A percentile compares a stretch with the other conserved stretches of the same genome.
Evolutionary conservation across 1,140 invertebrate genomes (phyloP).

Genomic region (Linepithema humile): DNA sequence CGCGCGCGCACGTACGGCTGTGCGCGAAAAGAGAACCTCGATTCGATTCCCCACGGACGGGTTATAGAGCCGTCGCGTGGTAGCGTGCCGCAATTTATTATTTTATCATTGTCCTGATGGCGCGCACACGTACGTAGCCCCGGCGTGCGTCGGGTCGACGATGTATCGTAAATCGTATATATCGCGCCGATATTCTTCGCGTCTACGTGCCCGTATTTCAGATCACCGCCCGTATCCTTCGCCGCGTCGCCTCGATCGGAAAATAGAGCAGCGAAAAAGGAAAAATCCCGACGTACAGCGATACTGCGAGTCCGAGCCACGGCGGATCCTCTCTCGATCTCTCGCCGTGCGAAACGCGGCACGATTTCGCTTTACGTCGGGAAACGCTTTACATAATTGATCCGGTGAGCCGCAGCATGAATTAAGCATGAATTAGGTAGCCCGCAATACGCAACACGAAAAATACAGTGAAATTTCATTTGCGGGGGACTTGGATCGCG

Average conservation of each 20-base stretch:
- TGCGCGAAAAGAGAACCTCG: slow-evolving; percentile 17
- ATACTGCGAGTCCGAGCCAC: background rate
- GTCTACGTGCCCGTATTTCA: slow-evolving; percentile 47
- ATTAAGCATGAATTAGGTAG: slow-evolving; percentile 29
- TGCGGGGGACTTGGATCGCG: background rate
- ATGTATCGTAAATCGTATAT: slow-evolving; percentile 37
- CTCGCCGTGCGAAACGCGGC: background rate
- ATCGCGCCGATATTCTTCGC: slow-evolving; percentile 51
- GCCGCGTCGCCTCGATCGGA: background rate
- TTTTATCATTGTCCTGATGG: slow-evolving; percentile 65
- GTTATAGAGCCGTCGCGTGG: slow-evolving; percentile 8
- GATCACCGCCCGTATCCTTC: slow-evolving; percentile 4
- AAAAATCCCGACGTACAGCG: background rate
- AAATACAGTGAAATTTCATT: background rate
- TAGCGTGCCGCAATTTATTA: slow-evolving; percentile 61
- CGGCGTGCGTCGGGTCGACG: background rate
- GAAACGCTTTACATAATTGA: slow-evolving; percentile 24
- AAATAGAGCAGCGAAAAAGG: background rate
- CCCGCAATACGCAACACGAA: background rate
- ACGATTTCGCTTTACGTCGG: slow-evolving; percentile 22
- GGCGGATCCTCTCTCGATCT: background rate
- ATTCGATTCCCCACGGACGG: slow-evolving; percentile 30
- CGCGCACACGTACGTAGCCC: background rate
- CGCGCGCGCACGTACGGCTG: background rate
- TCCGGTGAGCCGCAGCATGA: slow-evolving; percentile 13